A percentile compares a stretch with the other conserved stretches of the same genome.
Evolutionary conservation across 2,113 vertebrate genomes (phyloP).

Genomic region (Petroica traversi): DNA sequence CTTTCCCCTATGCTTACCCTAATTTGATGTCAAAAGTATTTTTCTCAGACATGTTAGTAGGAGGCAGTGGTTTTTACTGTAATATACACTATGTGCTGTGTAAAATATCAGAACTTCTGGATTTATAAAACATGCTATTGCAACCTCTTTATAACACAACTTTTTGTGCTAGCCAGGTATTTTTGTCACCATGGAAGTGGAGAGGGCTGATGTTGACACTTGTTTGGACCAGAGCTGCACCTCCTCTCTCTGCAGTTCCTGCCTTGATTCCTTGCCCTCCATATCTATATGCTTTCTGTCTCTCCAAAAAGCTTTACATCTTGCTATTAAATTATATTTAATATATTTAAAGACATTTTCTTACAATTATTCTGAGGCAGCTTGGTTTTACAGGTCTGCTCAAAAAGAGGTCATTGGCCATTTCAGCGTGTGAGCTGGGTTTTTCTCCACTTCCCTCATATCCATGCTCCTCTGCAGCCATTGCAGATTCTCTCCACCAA

Average conservation of each 20-base stretch:
- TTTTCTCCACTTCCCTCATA: background rate
- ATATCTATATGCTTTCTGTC: background rate
- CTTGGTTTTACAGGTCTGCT: background rate
- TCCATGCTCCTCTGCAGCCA: background rate
- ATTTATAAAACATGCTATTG: background rate
- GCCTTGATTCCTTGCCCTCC: background rate
- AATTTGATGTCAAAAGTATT: background rate
- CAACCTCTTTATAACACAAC: background rate
- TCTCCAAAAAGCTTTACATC: background rate
- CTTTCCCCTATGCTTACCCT: background rate
- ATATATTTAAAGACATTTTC: background rate
- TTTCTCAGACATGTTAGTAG: background rate
- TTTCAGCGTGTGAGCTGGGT: background rate
- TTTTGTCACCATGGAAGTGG: background rate
- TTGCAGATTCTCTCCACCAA: background rate
- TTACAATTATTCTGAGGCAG: background rate
- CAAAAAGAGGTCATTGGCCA: background rate
- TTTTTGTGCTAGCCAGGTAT: background rate
- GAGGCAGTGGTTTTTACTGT: background rate
- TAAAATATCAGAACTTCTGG: background rate
- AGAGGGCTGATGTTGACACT: background rate
- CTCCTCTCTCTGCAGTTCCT: background rate
- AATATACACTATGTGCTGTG: background rate
- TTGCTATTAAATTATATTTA: background rate
- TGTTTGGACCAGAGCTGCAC: too few relatives aligned